Conservation (phyloP, 2,797 vertebrate species). For the Muraenolepis orangiensis region DNA sequence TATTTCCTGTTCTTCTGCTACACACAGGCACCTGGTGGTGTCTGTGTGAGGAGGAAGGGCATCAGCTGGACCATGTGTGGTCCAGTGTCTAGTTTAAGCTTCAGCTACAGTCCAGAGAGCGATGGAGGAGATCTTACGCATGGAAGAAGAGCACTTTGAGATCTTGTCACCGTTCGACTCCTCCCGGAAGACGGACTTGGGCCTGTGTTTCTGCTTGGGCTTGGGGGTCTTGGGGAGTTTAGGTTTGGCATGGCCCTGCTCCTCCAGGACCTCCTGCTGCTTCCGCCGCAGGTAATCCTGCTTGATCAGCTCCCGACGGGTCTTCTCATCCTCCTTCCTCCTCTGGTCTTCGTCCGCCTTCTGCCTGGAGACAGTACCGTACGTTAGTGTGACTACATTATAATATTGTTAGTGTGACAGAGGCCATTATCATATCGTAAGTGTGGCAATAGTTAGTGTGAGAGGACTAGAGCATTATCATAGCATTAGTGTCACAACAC, state of each 20-base stretch:
- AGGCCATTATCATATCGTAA: neutral
- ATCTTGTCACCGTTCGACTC: conserved; percentile 80
- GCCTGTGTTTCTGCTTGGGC: conserved; percentile 82
- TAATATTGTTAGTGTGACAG: neutral
- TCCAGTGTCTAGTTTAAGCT: too few relatives aligned
- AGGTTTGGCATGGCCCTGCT: conserved; percentile 84
- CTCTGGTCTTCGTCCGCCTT: conserved; percentile 93
- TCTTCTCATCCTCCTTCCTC: conserved; percentile 96
- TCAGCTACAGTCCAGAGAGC: too few relatives aligned
- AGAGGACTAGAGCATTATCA: neutral
- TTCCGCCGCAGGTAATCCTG: conserved; percentile 92
- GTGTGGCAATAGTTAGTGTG: too few relatives aligned
- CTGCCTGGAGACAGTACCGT: conserved; percentile 66
- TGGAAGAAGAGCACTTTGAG: conserved; percentile 83
- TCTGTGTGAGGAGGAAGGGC: too few relatives aligned
- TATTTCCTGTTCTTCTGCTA: too few relatives aligned
- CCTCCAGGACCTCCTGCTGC: conserved; percentile 91
- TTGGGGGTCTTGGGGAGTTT: conserved; percentile 75
- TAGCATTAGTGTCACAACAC: neutral
- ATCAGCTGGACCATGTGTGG: too few relatives aligned
- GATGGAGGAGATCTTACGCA: conserved; percentile 71
- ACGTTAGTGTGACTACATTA: neutral
- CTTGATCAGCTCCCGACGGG: conserved; percentile 91
- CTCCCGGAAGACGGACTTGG: conserved; percentile 86
- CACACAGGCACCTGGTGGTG: too few relatives aligned